phyloP scores from a whole-genome alignment of 1,140 invertebrate genomes.

The Drosophila ohnishii region DNA sequence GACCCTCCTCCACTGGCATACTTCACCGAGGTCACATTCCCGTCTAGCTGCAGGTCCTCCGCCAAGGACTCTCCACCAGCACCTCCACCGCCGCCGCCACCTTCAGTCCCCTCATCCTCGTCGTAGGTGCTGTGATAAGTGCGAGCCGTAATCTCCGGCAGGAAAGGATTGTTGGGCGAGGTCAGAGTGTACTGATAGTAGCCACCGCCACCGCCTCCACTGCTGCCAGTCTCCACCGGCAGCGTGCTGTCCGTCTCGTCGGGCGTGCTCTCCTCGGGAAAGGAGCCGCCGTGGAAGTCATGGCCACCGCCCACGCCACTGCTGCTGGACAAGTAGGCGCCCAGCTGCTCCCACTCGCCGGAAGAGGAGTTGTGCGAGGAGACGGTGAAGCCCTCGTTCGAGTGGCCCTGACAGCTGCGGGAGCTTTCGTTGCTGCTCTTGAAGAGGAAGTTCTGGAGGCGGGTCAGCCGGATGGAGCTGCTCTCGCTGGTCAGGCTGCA shows the following conservation, averaged over 20 bases:
- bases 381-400: constrained; percentile 76
- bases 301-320: constrained; percentile 44
- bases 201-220: constrained; percentile 35
- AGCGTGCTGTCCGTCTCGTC: constrained; percentile 56
- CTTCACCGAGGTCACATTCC: constrained; percentile 57
- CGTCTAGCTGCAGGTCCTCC: constrained; percentile 58
- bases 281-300: constrained; percentile 63
- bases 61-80: background rate
- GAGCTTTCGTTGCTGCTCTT: constrained; percentile 80
- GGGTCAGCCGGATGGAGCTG: constrained; percentile 71
- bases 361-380: constrained; percentile 79
- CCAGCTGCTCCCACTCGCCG: constrained; percentile 77
- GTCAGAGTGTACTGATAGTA: constrained; percentile 80
- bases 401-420: constrained; percentile 72
- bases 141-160: constrained; percentile 78
- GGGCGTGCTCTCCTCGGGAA: constrained; percentile 63
- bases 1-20: constrained; percentile 26
- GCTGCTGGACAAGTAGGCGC: constrained; percentile 54
- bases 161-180: constrained; percentile 80
- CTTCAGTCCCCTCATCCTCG: constrained; percentile 45
- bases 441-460: constrained; percentile 79
- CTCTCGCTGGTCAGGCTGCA: constrained; percentile 79
- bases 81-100: background rate
- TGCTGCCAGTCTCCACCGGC: constrained; percentile 50
- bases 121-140: constrained; percentile 76